Evolutionary conservation across 1,140 invertebrate species (phyloP).

Genomic region (Metaphire vulgaris): DNA sequence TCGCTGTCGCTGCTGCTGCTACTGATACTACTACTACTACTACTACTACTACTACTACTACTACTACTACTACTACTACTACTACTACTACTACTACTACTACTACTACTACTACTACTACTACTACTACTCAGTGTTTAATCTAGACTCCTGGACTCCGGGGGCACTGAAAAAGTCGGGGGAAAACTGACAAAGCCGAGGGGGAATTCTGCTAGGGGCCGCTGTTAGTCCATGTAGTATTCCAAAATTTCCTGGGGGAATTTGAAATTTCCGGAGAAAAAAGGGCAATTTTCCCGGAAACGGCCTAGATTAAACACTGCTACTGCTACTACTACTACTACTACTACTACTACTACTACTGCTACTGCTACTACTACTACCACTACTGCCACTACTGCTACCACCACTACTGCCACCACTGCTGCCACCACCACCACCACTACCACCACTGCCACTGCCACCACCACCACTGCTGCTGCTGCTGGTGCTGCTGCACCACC

Average conservation of each 20-base stretch:
- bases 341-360: conserved; percentile 9
- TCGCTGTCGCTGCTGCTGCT: too few species aligned
- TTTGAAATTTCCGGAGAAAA: too few species aligned
- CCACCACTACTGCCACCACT: conserved; percentile 4
- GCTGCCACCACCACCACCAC: conserved; percentile 9
- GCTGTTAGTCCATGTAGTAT: too few species aligned
- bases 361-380: conserved; percentile 9
- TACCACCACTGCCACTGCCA: conserved; percentile 9
- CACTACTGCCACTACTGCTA: conserved; percentile 9
- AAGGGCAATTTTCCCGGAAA: too few species aligned
- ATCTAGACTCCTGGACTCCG: too few species aligned
- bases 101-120: conserved; percentile 9
- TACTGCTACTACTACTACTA: conserved; percentile 7
- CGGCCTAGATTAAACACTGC: too few species aligned
- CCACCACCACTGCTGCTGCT: conserved; percentile 9
- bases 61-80: conserved; percentile 9
- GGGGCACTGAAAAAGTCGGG: too few species aligned
- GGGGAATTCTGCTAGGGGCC: too few species aligned
- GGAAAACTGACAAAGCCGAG: too few species aligned
- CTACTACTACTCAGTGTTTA: too few species aligned
- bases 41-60: conserved; percentile 9
- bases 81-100: conserved; percentile 9
- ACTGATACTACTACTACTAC: conserved; percentile 9
- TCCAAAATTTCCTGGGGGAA: too few species aligned
- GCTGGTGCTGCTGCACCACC: neutral